Evolutionary conservation across 2,113 vertebrate species (phyloP), one percentile per base, ranked within the genome.

Genomic region (Micromys minutus): DNA sequence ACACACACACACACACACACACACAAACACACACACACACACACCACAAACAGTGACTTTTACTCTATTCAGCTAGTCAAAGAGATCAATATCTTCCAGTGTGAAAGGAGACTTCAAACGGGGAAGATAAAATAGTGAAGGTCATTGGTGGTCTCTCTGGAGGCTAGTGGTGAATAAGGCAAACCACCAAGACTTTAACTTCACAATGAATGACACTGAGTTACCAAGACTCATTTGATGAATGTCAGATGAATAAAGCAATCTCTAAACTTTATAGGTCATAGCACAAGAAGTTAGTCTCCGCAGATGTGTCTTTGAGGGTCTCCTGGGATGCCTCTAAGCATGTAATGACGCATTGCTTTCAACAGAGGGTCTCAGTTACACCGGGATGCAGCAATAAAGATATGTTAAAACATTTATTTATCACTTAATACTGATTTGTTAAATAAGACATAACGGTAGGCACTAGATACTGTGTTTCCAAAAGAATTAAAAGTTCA

Each of bases 381-480:
- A 92, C 34, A 31, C 16, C 83, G 7, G 84, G 77, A 80, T 85
- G 71, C 0, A 95, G 26, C 59, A 34, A 77, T 90, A 39, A 92
- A 89, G 91, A 92, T 76, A 93, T 63, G 77, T 93, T 76, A 89
- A 67, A 92, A 92, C 0, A 57, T 83, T 74, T 15, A 94, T 31
- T 81, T 47, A 71, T 81, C 22, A 71, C n/a, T 71, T 67, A 74
- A 16, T 87, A 15, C 5, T 90, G 77, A 10, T 94, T 84, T 87
- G 55, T 55, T 92, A 94, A 92, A 69, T 61, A 94, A 94, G 17
- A 72, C 11, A 52, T 4, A 55, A 61, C 10, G 39, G 12, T 26
- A 93, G 42, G 17, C 47, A 89, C 72, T 72, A 87, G 65, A 13
- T 75, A 95, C 24, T 85, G 0, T 45, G 36, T 89, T 87, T 83